Conservation (phyloP, 53 echinoderm and acorn worm genomes). For the Stichopus horrens region DNA sequence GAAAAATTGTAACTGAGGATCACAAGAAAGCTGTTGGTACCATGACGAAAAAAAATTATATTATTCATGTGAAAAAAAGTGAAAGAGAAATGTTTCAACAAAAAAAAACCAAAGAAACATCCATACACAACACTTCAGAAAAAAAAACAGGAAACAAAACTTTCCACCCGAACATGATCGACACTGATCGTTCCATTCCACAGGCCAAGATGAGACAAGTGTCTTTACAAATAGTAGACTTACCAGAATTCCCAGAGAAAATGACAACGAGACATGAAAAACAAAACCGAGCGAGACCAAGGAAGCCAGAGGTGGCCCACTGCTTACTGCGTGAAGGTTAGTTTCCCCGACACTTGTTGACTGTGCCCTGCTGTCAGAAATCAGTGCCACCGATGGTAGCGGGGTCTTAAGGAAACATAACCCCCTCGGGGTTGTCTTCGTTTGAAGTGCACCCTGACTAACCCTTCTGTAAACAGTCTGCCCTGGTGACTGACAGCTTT, state of each 20-base stretch:
- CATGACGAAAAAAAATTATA: too few species aligned
- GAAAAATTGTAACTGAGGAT: too few species aligned
- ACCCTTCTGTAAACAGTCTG: conserved; percentile 33
- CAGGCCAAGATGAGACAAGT: too few species aligned
- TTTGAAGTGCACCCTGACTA: conserved; percentile 20
- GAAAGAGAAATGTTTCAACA: too few species aligned
- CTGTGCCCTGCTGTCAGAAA: neutral
- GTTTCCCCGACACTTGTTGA: neutral
- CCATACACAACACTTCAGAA: too few species aligned
- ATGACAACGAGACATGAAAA: neutral
- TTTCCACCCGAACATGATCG: too few species aligned
- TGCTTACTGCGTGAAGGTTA: too few species aligned
- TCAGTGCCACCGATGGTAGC: neutral
- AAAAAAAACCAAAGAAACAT: too few species aligned
- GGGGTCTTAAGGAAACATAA: conserved; percentile 14
- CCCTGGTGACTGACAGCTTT: conserved; percentile 21
- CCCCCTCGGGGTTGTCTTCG: conserved; percentile 8
- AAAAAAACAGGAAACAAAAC: too few species aligned
- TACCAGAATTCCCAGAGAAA: neutral
- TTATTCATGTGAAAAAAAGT: too few species aligned
- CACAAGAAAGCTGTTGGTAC: too few species aligned
- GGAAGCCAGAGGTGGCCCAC: neutral
- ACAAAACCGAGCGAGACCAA: neutral
- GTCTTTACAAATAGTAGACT: neutral
- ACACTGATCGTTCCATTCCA: too few species aligned